Conservation (phyloP, 1,140 invertebrate species). For the Aphidius gifuensis region DNA sequence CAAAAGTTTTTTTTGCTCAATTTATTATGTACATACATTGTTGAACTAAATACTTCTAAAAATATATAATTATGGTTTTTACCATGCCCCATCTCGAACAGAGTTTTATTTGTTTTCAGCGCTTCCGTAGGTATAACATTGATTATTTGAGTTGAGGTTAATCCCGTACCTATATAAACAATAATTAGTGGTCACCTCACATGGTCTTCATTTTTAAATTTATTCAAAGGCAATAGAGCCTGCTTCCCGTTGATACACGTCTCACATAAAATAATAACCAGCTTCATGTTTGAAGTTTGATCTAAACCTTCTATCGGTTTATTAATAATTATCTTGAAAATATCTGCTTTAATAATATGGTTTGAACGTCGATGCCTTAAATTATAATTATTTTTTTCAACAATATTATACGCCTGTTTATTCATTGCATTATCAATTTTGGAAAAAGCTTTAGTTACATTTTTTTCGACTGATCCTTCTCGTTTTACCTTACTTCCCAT, state of each 20-base stretch:
- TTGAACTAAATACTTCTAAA: conserved; percentile 53
- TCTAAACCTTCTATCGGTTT: conserved; percentile 4
- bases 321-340: conserved; percentile 10
- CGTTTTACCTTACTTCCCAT: background rate
- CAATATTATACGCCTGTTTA: too few relatives aligned
- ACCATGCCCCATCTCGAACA: conserved; percentile 52
- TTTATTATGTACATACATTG: conserved; percentile 50
- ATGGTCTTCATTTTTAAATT: conserved; percentile 1
- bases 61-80: conserved; percentile 50
- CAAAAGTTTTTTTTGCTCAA: conserved; percentile 44
- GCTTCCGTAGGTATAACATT: conserved; percentile 40
- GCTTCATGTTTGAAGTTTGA: conserved; percentile 20
- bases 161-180: conserved; percentile 2
- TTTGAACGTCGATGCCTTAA: conserved; percentile 6
- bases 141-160: conserved; percentile 32
- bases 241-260: conserved; percentile 50
- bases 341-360: conserved; percentile 2
- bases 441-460: too few relatives aligned
- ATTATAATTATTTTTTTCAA: conserved; percentile 7
- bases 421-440: too few relatives aligned
- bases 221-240: conserved; percentile 31
- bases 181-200: conserved; percentile 3
- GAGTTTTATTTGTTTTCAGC: conserved; percentile 41
- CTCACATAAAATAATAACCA: conserved; percentile 44
- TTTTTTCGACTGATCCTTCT: too few relatives aligned